These are phyloP conservation scores for Leucoraja ocellata DNA, from an alignment of 2,797 vertebrate species.

Conservation along the genomic window DNA sequence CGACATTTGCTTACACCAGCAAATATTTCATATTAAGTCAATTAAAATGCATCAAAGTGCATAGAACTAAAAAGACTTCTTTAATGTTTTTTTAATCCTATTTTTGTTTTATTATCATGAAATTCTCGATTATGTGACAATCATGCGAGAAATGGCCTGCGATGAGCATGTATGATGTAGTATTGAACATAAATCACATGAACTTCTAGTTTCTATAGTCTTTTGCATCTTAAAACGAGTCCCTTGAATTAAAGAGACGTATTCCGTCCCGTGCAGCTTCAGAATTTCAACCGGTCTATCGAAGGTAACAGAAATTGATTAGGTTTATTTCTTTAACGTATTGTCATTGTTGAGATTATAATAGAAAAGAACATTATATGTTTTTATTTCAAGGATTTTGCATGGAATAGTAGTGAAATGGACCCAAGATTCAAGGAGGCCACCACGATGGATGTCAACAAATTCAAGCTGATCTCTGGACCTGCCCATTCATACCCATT, in stretches of 20 bases:
- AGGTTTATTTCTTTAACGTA: background rate
- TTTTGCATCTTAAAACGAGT: background rate
- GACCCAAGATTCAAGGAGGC: constrained; percentile 10
- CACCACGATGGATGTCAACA: constrained; percentile 52
- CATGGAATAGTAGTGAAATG: background rate
- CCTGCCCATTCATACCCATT: constrained; percentile 46
- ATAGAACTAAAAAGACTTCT: background rate
- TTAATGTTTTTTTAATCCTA: background rate
- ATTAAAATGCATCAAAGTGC: background rate
- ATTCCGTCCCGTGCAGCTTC: background rate
- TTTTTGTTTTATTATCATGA: no score
- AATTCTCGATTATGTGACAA: no score
- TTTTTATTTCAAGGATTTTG: background rate
- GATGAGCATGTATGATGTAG: no score
- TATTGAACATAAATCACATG: no score
- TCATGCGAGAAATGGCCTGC: no score
- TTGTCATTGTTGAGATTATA: background rate
- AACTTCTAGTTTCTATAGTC: background rate
- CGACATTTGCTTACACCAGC: background rate
- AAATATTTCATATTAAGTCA: background rate
- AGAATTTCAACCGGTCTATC: background rate
- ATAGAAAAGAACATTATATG: background rate
- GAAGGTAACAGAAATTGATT: background rate
- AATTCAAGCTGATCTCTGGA: constrained; percentile 43
- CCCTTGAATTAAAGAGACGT: background rate